Evolutionary conservation across 2,797 vertebrate species (phyloP).

Genomic region (Acanthurus tractus): DNA sequence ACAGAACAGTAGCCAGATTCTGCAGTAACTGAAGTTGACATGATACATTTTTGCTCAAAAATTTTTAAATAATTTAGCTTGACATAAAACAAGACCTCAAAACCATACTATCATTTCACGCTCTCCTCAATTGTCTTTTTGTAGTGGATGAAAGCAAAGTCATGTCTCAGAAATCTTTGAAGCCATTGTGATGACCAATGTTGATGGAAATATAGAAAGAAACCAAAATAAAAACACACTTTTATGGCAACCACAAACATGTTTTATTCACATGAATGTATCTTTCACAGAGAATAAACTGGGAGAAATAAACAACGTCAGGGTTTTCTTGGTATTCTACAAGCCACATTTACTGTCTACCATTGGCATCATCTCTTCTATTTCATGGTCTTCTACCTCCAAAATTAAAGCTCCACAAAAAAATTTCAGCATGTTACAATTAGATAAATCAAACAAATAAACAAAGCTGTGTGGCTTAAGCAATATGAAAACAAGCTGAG

Average conservation of each 20-base stretch:
- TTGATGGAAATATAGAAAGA: constrained; percentile 35
- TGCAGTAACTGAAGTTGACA: constrained; percentile 37
- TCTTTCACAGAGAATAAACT: constrained; percentile 68
- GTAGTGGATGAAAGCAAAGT: constrained; percentile 49
- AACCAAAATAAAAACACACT: constrained; percentile 66
- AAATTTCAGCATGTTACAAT: constrained; percentile 64
- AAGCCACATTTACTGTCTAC: constrained; percentile 60
- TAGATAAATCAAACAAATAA: constrained; percentile 71
- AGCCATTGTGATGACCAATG: constrained; percentile 46
- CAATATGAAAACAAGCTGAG: constrained; percentile 63
- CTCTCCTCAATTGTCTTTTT: constrained; percentile 50
- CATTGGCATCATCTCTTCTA: constrained; percentile 63
- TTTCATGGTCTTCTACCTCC: constrained; percentile 66
- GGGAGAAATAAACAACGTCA: constrained; percentile 64
- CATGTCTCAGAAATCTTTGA: constrained; percentile 52
- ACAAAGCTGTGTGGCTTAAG: constrained; percentile 60
- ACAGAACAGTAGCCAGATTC: constrained; percentile 52
- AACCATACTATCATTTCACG: constrained; percentile 50
- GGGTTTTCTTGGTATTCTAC: constrained; percentile 59
- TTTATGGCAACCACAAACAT: constrained; percentile 76
- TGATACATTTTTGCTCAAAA: constrained; percentile 54
- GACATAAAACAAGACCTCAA: constrained; percentile 68
- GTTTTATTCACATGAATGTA: constrained; percentile 83
- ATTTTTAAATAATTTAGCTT: constrained; percentile 46
- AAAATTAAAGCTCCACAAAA: constrained; percentile 64